Base-by-base conservation (phyloP, 2,888 invertebrate species). In the Zonitis immaculata region DNA sequence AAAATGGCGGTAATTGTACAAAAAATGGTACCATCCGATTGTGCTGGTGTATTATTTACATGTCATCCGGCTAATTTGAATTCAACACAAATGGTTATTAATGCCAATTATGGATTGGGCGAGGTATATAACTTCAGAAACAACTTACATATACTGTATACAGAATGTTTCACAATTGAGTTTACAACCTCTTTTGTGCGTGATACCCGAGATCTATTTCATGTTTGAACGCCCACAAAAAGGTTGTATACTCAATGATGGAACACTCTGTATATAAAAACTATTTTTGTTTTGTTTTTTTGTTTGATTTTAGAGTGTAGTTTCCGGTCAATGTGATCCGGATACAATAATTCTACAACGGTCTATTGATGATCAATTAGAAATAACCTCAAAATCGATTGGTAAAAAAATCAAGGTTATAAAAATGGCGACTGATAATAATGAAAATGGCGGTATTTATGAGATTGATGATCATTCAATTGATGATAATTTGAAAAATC, bases 1-100 rank as follows among this genome's bases (percentile, higher is more conserved):
- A 80, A 84, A 14, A 90, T 91, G 79, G 91, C 85, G 1, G 90
- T 93, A 6, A 89, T 90, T 18, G 79, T 94, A 1, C 93, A 94
- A 72, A 80, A 81, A 64, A 84, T 93, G 84, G 85, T 89, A 16
- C 68, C 79, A 11, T 81, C 89, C 1, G 84, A 86, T 26, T 79
- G 79, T 20, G 87, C 87, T 46, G 93, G 93, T 5, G 91, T 92
- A 2, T 73, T 93, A 72, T 93, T 93, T 75, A 89, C 92, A 0
- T 79, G 85, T 16, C 86, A 92, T 72, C 92, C 93, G 0, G 79
- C 82, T 1, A 82, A 82, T 9, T 87, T 86, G 0, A 85, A 88
- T 73, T 85, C 88, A 0, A 76, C 81, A 3, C 69, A 80, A 35
- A 79, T 92, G 57, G 77, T 86, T 9, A 80, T 94, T 61, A 89